These are phyloP conservation scores for Meriones psammophilus DNA, from an alignment of 2,797 vertebrate species.

Conservation along the genomic window DNA sequence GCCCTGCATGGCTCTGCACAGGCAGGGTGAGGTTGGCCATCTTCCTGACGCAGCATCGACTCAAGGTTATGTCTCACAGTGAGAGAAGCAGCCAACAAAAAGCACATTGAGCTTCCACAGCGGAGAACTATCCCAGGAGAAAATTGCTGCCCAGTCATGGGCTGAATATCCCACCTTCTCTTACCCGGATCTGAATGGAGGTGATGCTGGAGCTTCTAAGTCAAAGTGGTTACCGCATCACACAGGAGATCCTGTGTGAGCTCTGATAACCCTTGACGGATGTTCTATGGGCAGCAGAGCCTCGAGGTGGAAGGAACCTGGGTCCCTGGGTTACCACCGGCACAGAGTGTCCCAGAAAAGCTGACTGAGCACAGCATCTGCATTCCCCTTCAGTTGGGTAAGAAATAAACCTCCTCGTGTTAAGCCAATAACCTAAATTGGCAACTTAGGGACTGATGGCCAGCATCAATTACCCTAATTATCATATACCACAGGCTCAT, in stretches of 20 bases:
- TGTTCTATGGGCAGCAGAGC: not conserved
- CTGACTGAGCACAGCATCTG: not conserved
- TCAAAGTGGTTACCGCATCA: not conserved
- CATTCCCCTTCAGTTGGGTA: not conserved
- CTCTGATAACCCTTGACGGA: not conserved
- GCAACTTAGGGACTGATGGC: not conserved
- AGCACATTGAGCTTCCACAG: too few relatives aligned
- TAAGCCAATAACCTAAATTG: slow-evolving; percentile 2
- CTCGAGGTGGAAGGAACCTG: not conserved
- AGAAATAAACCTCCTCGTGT: not conserved
- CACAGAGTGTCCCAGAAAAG: not conserved
- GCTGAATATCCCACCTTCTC: not conserved
- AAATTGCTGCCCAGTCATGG: not conserved
- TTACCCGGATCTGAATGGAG: not conserved
- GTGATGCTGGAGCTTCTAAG: not conserved
- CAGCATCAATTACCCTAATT: not conserved
- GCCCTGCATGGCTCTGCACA: not conserved
- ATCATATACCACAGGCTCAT: not conserved
- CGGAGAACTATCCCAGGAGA: not conserved
- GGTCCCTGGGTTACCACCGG: not conserved
- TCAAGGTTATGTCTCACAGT: not conserved
- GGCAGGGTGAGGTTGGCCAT: not conserved
- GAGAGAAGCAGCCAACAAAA: not conserved
- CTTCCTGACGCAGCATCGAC: not conserved
- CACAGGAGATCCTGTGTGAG: not conserved